Percentiles rank a stretch among this genome's conserved stretches.
Evolutionary conservation across 2,113 vertebrate genomes (phyloP).

Genomic region (Sardina pilchardus): DNA sequence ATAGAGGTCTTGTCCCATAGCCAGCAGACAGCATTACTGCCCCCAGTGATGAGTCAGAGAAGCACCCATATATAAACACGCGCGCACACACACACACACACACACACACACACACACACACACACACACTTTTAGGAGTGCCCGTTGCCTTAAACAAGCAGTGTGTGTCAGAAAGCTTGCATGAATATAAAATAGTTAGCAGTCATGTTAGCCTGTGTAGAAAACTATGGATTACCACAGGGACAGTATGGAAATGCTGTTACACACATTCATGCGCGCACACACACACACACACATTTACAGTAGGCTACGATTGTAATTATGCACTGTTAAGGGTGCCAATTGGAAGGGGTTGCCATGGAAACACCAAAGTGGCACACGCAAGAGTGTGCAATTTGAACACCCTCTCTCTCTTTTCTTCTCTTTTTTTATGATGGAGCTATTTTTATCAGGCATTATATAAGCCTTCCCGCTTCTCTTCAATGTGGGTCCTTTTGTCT

Average conservation of each 20-base stretch:
- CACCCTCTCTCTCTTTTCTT: conserved; percentile 43
- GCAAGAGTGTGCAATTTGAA: conserved; percentile 57
- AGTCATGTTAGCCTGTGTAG: neutral
- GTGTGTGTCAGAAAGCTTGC: neutral
- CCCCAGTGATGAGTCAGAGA: neutral
- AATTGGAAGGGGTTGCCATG: conserved; percentile 68
- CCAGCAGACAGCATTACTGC: conserved; percentile 14
- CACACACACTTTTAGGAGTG: neutral
- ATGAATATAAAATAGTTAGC: neutral
- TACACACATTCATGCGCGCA: neutral
- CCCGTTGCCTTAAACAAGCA: neutral
- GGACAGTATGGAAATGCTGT: neutral
- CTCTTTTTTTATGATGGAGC: conserved; percentile 55
- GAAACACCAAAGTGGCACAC: conserved; percentile 69
- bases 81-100: neutral
- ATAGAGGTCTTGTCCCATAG: neutral
- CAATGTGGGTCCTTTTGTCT: conserved; percentile 43
- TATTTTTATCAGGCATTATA: conserved; percentile 72
- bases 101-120: neutral
- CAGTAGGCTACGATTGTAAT: conserved; percentile 45
- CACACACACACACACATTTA: neutral
- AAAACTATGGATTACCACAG: neutral
- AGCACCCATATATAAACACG: neutral
- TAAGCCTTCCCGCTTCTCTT: conserved; percentile 60
- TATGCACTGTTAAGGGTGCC: conserved; percentile 49